Evolutionary conservation across 1,140 invertebrate genomes (phyloP).

Genomic region (Drosophila hydei): DNA sequence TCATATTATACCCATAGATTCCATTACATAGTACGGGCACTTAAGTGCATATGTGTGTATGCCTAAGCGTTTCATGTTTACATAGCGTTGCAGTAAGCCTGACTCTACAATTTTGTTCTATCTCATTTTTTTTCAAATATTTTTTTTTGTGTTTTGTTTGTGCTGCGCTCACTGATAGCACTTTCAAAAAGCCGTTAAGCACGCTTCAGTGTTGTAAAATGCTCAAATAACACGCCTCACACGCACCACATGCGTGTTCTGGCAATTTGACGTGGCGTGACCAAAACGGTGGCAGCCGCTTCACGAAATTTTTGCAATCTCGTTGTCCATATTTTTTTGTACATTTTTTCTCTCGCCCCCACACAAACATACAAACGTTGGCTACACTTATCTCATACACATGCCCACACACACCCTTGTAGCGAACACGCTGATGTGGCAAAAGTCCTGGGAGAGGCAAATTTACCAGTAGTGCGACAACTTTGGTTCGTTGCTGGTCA

Average conservation of each 20-base stretch:
- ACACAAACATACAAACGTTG: conserved; percentile 25
- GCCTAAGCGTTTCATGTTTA: conserved; percentile 44
- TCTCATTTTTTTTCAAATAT: conserved; percentile 2
- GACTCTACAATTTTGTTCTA: conserved; percentile 26
- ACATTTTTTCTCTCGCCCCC: conserved; percentile 19
- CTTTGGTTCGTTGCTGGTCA: conserved; percentile 54
- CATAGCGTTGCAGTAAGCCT: conserved; percentile 36
- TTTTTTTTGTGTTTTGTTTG: conserved; percentile 30
- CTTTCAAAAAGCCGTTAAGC: conserved; percentile 74
- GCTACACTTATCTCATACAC: conserved; percentile 62
- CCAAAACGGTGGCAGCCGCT: conserved; percentile 47
- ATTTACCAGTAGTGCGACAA: conserved; percentile 63
- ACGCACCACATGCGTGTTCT: conserved; percentile 56
- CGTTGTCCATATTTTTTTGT: conserved; percentile 38
- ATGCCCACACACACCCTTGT: conserved; percentile 11
- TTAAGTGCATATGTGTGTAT: conserved; percentile 27
- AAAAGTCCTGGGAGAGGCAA: conserved; percentile 66
- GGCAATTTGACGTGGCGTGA: conserved; percentile 73
- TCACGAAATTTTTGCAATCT: conserved; percentile 46
- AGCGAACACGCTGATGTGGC: conserved; percentile 52
- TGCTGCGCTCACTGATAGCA: conserved; percentile 50
- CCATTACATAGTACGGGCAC: conserved; percentile 14
- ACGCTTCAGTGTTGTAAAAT: conserved; percentile 73
- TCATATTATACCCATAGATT: conserved; percentile 21
- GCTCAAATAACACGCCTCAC: conserved; percentile 70